Percentiles rank a stretch among this genome's conserved stretches.
phyloP scores from a whole-genome alignment of 1,140 invertebrate genomes.

The Rhopalosiphum padi region DNA sequence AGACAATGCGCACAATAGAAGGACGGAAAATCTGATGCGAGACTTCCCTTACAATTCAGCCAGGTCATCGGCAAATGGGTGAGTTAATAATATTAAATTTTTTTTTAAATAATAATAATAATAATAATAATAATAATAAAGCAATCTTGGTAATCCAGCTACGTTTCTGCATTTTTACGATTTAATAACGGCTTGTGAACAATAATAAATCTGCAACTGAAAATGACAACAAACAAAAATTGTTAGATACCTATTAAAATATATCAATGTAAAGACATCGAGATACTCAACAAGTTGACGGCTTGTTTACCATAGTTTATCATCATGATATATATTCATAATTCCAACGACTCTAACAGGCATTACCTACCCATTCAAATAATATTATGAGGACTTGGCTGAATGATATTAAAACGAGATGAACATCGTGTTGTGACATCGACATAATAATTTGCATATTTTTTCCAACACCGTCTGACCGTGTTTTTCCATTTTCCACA shows the following conservation, averaged over 20 bases:
- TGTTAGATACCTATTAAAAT: background rate
- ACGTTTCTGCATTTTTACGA: background rate
- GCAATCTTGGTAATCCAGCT: background rate
- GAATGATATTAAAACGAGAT: background rate
- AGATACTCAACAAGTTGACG: too few relatives aligned
- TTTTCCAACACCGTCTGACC: background rate
- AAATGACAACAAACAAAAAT: background rate
- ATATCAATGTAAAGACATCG: background rate
- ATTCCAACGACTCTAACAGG: background rate
- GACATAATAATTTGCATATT: background rate
- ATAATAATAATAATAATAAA: background rate
- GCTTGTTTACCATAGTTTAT: too few relatives aligned
- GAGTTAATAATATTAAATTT: background rate
- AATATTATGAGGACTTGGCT: too few relatives aligned
- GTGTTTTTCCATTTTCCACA: background rate
- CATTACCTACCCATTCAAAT: background rate
- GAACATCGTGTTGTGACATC: background rate
- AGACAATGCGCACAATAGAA: constrained; percentile 37
- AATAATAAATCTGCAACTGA: background rate
- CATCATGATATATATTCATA: background rate
- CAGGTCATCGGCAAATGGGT: background rate
- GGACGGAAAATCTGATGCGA: constrained; percentile 16
- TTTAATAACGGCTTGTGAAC: background rate
- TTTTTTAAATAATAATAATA: too few relatives aligned
- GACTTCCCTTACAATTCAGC: background rate